Base-by-base conservation (phyloP, 2,113 vertebrate species). In the Tupaia chinensis region DNA sequence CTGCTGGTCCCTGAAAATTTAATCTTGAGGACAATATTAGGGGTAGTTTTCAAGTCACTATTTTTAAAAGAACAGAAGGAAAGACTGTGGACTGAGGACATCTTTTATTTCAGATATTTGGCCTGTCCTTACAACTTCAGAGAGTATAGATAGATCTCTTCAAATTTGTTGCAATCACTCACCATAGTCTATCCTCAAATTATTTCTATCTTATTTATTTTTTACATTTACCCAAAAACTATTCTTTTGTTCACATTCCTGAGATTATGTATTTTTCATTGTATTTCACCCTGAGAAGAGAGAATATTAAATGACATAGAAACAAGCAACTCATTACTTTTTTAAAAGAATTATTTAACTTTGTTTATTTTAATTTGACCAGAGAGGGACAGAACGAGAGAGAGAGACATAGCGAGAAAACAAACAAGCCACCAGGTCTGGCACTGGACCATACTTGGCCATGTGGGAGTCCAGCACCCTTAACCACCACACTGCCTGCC, bases 11-110 rank as follows among this genome's bases (percentile, higher is more conserved):
- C 44, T 29, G 32, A 20, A 81, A 88, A 54, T 89, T 70, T 80
- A 92, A 93, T 93, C 95, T 88, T 92, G 34, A 92, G 83, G 93
- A 93, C 93, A 95, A 60, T 79, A 96, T 98, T 96, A 11, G 25
- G 23, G 7, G 14, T 70, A 70, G 34, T 81, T 91, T 93, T 78
- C 44, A 86, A 87, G 44, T 87, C 80, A 92, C 12, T 81, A 3
- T 54, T 96, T 93, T 27, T 44, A 81, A 90, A 90, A 78, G 27
- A 87, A 19, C 8, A 86, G 82, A 80, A 80, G 27, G 13, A 69
- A 84, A 72, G 14, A 7, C 17, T 7, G n/a, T 85, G 5, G 87
- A 63, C 19, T 53, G 44, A 77, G 15, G 1, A 80, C 8, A 1
- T 76, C 11, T 85, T 66, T 23, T 61, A 17, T 74, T 54, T 74